phyloP scores from a whole-genome alignment of 2,888 invertebrate genomes.

The Encarsia formosa region DNA sequence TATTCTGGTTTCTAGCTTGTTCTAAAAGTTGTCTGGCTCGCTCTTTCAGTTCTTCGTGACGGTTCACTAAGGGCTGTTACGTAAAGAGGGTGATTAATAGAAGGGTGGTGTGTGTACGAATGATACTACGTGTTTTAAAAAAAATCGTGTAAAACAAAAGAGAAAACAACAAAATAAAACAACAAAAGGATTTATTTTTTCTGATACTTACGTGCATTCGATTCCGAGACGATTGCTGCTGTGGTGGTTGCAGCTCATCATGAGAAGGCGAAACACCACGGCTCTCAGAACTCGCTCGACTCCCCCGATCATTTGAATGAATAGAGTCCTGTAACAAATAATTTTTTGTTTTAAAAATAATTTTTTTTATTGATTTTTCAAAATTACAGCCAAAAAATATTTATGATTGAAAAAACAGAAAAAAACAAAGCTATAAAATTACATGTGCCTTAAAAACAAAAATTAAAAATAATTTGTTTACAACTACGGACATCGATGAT shows the following conservation, averaged over 20 bases:
- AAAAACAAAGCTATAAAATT: too few relatives aligned
- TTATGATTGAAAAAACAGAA: neutral
- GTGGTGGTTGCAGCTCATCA: conserved; percentile 42
- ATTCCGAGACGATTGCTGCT: too few relatives aligned
- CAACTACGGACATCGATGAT: too few relatives aligned
- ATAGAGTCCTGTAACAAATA: conserved; percentile 27
- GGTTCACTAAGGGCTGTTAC: conserved; percentile 68
- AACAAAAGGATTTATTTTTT: too few relatives aligned
- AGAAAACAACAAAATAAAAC: neutral
- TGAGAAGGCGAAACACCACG: conserved; percentile 44
- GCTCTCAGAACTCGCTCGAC: conserved; percentile 44
- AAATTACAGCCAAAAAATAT: neutral
- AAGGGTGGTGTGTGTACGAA: neutral
- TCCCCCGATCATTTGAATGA: conserved; percentile 40
- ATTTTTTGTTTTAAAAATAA: neutral
- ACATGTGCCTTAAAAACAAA: too few relatives aligned
- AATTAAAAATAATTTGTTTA: too few relatives aligned
- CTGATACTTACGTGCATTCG: too few relatives aligned
- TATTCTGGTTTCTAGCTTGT: conserved; percentile 60
- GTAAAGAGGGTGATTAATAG: conserved; percentile 48
- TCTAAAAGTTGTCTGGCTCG: conserved; percentile 78
- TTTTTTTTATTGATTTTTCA: neutral
- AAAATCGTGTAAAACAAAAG: conserved; percentile 1
- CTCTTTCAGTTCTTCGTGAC: conserved; percentile 81
- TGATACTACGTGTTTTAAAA: conserved; percentile 4